phyloP scores from a whole-genome alignment of 1,140 invertebrate species.

The Heterodera carotae region DNA sequence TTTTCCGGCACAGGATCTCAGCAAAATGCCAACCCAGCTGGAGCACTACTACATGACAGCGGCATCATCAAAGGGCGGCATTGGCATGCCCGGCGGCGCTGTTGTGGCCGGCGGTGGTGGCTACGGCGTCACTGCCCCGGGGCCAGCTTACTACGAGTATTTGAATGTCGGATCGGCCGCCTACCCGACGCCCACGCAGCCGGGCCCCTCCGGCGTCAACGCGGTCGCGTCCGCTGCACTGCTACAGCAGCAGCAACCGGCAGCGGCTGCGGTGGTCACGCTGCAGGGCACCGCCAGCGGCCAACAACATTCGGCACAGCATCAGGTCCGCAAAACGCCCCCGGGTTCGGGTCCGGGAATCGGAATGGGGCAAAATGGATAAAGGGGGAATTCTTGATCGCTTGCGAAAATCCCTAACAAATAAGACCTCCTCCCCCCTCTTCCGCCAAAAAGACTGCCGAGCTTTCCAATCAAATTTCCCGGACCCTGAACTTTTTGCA shows the following conservation, averaged over 20 bases:
- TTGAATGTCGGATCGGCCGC: conserved; percentile 40
- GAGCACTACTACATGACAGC: conserved; percentile 51
- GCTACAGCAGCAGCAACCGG: conserved; percentile 17
- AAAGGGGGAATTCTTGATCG: too few species aligned
- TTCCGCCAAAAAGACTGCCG: too few species aligned
- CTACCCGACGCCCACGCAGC: not conserved
- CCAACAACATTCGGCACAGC: not conserved
- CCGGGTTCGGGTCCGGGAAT: too few species aligned
- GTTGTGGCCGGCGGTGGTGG: too few species aligned
- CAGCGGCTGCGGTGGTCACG: conserved; percentile 14
- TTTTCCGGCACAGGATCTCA: conserved; percentile 42
- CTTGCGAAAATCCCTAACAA: too few species aligned
- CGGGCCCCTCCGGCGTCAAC: not conserved
- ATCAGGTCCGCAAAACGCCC: not conserved
- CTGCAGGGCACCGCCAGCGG: conserved; percentile 6
- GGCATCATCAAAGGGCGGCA: not conserved
- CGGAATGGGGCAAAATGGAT: too few species aligned
- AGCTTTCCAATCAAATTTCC: too few species aligned
- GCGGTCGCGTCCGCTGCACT: not conserved
- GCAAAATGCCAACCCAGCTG: conserved; percentile 55
- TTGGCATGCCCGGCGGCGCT: conserved; percentile 29
- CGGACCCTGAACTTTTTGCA: too few species aligned
- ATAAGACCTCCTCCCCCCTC: not conserved
- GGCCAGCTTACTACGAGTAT: conserved; percentile 24
- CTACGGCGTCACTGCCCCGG: not conserved